A percentile compares a stretch with the other conserved stretches of the same genome.
Conservation (phyloP, 1,140 invertebrate species). For the Trichoplusia ni region DNA sequence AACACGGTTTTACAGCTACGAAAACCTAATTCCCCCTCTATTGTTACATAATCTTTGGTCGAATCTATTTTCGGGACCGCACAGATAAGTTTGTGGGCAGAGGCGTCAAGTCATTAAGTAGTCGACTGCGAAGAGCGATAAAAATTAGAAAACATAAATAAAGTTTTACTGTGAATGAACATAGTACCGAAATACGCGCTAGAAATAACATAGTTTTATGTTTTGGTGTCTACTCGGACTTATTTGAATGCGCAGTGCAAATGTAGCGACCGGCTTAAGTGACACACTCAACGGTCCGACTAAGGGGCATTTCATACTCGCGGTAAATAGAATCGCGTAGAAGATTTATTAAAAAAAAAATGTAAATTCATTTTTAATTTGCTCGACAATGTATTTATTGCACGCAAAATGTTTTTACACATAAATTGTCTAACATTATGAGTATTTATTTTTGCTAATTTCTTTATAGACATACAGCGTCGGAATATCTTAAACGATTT, state of each 20-base stretch:
- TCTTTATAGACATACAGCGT: too few species aligned
- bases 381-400: too few species aligned
- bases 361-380: too few species aligned
- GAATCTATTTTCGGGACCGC: conserved; percentile 12
- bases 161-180: conserved; percentile 59
- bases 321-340: too few species aligned
- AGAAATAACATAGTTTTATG: conserved; percentile 37
- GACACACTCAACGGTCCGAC: conserved; percentile 14
- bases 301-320: too few species aligned
- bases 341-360: too few species aligned
- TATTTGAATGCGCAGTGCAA: conserved; percentile 26
- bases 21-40: conserved; percentile 23
- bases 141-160: conserved; percentile 68
- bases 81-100: conserved; percentile 38
- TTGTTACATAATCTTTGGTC: conserved; percentile 7
- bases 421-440: too few species aligned
- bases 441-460: too few species aligned
- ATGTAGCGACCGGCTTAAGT: neutral
- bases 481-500: too few species aligned
- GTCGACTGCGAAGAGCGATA: conserved; percentile 63
- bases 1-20: conserved; percentile 5
- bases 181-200: conserved; percentile 44
- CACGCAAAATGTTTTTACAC: too few species aligned
- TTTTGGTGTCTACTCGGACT: neutral
- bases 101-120: conserved; percentile 71